Evolutionary conservation across 1,140 invertebrate genomes (phyloP), one percentile per base, ranked within the genome.

Genomic region (Heliothis subflexa): DNA sequence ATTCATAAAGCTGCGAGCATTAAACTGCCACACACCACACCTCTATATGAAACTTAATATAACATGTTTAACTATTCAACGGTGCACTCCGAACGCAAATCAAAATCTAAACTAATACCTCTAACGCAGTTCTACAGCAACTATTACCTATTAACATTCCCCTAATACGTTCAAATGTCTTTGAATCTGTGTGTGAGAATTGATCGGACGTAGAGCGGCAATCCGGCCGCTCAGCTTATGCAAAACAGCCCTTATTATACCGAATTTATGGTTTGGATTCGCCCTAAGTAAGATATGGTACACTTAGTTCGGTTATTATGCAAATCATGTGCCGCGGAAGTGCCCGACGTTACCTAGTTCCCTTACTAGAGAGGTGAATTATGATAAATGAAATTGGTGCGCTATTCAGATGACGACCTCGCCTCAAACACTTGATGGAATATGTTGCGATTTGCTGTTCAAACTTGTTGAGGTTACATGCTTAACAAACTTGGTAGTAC

Each of bases 241-340:
- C 57, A 83, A 87, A 89, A 85, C 81, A 66, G 64, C 33, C 76
- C 61, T 78, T 82, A 78, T 28, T 3, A 13, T 25, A 21, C 18
- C 1, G 57, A 76, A 33, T 54, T 77, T 81, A 86, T 50, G 80
- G 80, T 76, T 79, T 64, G 75, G 71, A 85, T 76, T 79, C 45
- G 25, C 72, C 68, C 78, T 81, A 74, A 61, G 13, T 18, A 55
- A 49, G 71, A 78, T 78, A 80, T 79, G 79, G 83, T 84, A 82
- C 80, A 86, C 86, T 87, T 86, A 88, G 84, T 88, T 87, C 75
- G 81, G 87, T 90, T 91, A 91, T 91, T 90, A 93, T 93, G 89
- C 86, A 92, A 92, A 92, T 93, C 85, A 83, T 86, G 84, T 85
- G 82, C 85, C 79, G 72, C 84, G 87, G 88, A 89, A 91, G 86